These are phyloP conservation scores for Xyliphius kryptos DNA, from an alignment of 2,113 vertebrate species.

Conservation along the genomic window DNA sequence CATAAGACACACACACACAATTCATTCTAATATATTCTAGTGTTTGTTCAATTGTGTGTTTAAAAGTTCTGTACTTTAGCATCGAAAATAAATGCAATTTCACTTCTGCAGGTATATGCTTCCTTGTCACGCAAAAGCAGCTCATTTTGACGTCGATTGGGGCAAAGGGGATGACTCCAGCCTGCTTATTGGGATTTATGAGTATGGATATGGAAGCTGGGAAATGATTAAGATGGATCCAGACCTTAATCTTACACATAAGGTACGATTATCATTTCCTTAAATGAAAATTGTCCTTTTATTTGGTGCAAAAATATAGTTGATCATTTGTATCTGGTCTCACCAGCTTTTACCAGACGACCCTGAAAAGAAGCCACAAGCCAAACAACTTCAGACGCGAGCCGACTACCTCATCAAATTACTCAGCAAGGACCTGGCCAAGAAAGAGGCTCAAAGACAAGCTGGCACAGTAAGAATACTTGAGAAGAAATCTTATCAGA, in stretches of 20 bases:
- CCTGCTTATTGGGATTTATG: conserved; percentile 93
- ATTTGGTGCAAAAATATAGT: too few relatives aligned
- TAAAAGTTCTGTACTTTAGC: too few relatives aligned
- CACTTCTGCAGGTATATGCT: conserved; percentile 77
- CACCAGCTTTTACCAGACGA: conserved; percentile 92
- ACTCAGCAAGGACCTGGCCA: conserved; percentile 89
- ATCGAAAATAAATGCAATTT: background rate
- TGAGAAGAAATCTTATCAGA: background rate
- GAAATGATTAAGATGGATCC: conserved; percentile 99
- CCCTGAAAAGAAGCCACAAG: conserved; percentile 98
- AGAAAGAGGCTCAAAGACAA: conserved; percentile 86
- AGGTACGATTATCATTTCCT: conserved; percentile 68
- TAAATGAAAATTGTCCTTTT: too few relatives aligned
- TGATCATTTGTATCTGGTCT: conserved; percentile 3
- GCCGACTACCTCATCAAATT: conserved; percentile 99
- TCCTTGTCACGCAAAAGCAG: conserved; percentile 90
- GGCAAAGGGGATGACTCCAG: conserved; percentile 95
- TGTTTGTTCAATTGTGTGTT: background rate
- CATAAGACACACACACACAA: too few relatives aligned
- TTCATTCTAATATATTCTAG: background rate
- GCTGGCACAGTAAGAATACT: conserved; percentile 74
- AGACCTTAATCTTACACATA: conserved; percentile 95
- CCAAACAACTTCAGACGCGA: conserved; percentile 94
- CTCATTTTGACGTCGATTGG: conserved; percentile 98
- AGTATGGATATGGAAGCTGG: conserved; percentile 98